phyloP scores from a whole-genome alignment of 2,113 vertebrate species.

The Anarrhichthys ocellatus region DNA sequence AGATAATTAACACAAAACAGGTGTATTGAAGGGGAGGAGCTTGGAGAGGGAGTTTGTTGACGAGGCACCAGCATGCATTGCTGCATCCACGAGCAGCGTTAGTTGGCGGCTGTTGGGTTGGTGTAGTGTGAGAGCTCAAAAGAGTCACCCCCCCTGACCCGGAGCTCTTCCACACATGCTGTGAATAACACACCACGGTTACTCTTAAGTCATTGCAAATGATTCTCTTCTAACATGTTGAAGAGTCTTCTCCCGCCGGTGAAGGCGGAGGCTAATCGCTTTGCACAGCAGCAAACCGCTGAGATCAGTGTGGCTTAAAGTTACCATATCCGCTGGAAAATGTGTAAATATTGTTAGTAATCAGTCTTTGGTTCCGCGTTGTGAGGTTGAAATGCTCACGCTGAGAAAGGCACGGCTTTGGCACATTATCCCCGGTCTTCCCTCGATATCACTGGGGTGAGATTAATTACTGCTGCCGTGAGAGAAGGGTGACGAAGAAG shows the following conservation, averaged over 20 bases:
- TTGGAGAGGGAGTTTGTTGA: too few species aligned
- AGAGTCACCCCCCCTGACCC: slow-evolving; percentile 15
- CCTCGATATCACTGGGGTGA: slow-evolving; percentile 56
- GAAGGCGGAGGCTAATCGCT: slow-evolving; percentile 31
- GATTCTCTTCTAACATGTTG: slow-evolving; percentile 18
- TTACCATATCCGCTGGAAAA: slow-evolving; percentile 45
- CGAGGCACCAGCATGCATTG: neutral
- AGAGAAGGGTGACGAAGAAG: too few species aligned
- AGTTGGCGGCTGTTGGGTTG: neutral
- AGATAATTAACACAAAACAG: too few species aligned
- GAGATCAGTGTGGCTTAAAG: slow-evolving; percentile 46
- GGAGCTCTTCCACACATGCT: slow-evolving; percentile 19
- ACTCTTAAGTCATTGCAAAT: slow-evolving; percentile 24
- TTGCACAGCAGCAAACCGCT: slow-evolving; percentile 47
- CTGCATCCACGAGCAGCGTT: neutral
- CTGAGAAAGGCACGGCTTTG: slow-evolving; percentile 41
- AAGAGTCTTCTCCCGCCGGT: slow-evolving; percentile 23
- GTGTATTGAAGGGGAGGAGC: too few species aligned
- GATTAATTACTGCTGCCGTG: slow-evolving; percentile 50
- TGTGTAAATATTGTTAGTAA: slow-evolving; percentile 53
- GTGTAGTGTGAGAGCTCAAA: slow-evolving; percentile 6
- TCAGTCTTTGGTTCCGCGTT: slow-evolving; percentile 58
- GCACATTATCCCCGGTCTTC: slow-evolving; percentile 48
- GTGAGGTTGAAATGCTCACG: slow-evolving; percentile 50
- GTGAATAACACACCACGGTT: slow-evolving; percentile 12